phyloP scores from a whole-genome alignment of 2,797 vertebrate species.

The Oreonectes daqikongensis region DNA sequence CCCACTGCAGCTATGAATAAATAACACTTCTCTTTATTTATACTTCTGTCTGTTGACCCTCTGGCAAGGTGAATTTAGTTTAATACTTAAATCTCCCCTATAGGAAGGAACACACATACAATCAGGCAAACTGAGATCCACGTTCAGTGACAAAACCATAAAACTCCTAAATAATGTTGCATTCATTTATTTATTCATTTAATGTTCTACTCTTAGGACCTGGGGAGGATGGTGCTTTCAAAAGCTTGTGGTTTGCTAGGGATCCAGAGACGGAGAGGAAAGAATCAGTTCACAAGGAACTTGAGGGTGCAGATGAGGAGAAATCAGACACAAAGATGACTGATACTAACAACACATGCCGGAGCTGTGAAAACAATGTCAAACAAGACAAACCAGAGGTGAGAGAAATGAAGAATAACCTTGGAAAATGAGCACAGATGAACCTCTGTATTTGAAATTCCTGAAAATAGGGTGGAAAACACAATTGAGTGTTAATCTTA shows the following conservation, averaged over 20 bases:
- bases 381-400: slow-evolving; percentile 49
- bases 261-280: slow-evolving; percentile 40
- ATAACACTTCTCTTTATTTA: background rate
- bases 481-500: too few species aligned
- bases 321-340: background rate
- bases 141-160: background rate
- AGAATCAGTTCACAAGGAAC: slow-evolving; percentile 36
- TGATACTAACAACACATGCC: slow-evolving; percentile 8
- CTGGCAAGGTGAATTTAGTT: slow-evolving; percentile 34
- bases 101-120: background rate
- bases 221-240: slow-evolving; percentile 42
- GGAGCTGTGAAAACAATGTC: slow-evolving; percentile 26
- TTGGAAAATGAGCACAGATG: background rate
- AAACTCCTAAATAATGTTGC: background rate
- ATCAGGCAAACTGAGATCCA: slow-evolving; percentile 17
- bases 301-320: slow-evolving; percentile 33
- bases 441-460: too few species aligned
- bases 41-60: background rate
- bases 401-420: slow-evolving; percentile 22
- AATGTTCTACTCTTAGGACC: slow-evolving; percentile 57
- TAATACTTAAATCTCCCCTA: slow-evolving; percentile 7
- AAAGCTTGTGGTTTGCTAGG: slow-evolving; percentile 40
- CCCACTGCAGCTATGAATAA: slow-evolving; percentile 26
- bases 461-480: too few species aligned
- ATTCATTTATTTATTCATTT: slow-evolving; percentile 32